Percentiles rank a stretch among this genome's conserved stretches.
phyloP scores from a whole-genome alignment of 1,140 invertebrate species.

The Drosophila dunni region DNA sequence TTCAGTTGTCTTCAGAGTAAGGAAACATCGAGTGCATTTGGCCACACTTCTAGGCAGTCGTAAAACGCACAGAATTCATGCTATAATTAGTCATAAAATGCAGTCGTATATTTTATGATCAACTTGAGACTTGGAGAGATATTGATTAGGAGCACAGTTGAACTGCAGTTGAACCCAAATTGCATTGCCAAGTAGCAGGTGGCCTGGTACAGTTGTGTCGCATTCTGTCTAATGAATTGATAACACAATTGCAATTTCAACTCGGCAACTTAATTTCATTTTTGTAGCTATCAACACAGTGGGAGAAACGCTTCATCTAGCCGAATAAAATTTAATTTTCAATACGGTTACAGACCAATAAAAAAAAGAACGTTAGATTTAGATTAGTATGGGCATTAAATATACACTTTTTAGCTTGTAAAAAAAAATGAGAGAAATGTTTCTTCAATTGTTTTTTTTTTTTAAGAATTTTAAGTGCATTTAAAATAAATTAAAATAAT shows the following conservation, averaged over 20 bases:
- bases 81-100: background rate
- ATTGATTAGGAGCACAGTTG: slow-evolving; percentile 9
- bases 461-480: too few relatives aligned
- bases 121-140: background rate
- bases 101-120: background rate
- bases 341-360: too few relatives aligned
- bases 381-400: too few relatives aligned
- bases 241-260: slow-evolving; percentile 56
- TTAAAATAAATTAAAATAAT: too few relatives aligned
- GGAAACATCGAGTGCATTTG: too few relatives aligned
- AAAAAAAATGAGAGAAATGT: too few relatives aligned
- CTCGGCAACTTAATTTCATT: slow-evolving; percentile 18
- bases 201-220: slow-evolving; percentile 47
- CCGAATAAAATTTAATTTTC: too few relatives aligned
- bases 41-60: background rate
- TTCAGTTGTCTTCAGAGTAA: background rate
- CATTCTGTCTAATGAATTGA: slow-evolving; percentile 58
- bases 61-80: background rate
- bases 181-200: background rate
- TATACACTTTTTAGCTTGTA: too few relatives aligned
- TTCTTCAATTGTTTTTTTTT: too few relatives aligned
- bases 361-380: too few relatives aligned
- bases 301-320: too few relatives aligned
- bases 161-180: background rate
- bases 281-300: too few relatives aligned